A percentile compares a stretch with the other conserved stretches of the same genome.
These are phyloP conservation scores for Phasia obesa DNA, from an alignment of 2,888 invertebrate species.

Conservation along the genomic window DNA sequence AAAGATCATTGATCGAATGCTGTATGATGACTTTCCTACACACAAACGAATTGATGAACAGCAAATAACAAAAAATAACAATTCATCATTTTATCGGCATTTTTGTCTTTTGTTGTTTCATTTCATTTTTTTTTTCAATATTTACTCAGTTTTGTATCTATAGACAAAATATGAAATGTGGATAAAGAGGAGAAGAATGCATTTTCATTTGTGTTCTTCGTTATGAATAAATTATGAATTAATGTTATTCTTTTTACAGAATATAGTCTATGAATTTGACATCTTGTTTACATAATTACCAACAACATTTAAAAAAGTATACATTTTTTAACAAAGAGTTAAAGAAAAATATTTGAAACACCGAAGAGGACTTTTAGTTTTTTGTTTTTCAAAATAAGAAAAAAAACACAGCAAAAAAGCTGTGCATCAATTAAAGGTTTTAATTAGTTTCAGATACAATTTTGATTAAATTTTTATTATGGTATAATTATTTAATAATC, in stretches of 20 bases:
- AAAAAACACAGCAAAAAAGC: no score
- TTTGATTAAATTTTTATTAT: no score
- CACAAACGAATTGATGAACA: background rate
- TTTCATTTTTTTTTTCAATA: slow-evolving; percentile 51
- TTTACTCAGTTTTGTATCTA: slow-evolving; percentile 36
- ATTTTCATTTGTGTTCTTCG: slow-evolving; percentile 26
- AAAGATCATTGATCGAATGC: slow-evolving; percentile 2
- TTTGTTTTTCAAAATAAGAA: no score
- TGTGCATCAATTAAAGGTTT: no score
- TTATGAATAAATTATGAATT: slow-evolving; percentile 37
- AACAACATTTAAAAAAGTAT: slow-evolving; percentile 45
- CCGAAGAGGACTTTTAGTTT: no score
- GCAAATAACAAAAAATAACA: slow-evolving; percentile 23
- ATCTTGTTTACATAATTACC: slow-evolving; percentile 64
- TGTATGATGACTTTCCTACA: background rate
- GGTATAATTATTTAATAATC: no score
- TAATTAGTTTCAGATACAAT: no score
- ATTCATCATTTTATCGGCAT: slow-evolving; percentile 64
- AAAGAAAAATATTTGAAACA: slow-evolving; percentile 28
- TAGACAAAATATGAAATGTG: slow-evolving; percentile 2
- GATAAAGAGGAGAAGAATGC: background rate
- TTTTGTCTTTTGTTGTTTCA: slow-evolving; percentile 54
- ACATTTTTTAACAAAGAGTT: slow-evolving; percentile 3
- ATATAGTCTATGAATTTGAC: slow-evolving; percentile 19
- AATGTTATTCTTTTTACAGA: slow-evolving; percentile 9